phyloP scores from a whole-genome alignment of 2,888 invertebrate species.

The Hirtodrosophila confusa region DNA sequence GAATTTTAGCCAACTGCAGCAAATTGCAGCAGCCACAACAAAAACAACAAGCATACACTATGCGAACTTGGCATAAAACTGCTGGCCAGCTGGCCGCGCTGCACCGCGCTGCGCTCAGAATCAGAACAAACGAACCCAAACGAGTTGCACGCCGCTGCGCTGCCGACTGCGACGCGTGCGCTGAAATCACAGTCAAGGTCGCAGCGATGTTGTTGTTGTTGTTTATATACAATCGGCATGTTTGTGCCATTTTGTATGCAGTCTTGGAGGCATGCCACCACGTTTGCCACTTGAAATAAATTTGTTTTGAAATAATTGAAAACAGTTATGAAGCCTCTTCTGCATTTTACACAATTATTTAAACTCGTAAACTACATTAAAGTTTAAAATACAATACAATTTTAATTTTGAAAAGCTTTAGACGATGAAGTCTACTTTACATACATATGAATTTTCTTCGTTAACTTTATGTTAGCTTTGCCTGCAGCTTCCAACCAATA shows the following conservation, averaged over 20 bases:
- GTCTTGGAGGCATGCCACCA: constrained; percentile 15
- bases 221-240: constrained; percentile 16
- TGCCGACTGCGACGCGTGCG: constrained; percentile 19
- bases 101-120: constrained; percentile 33
- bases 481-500: no score
- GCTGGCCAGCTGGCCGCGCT: constrained; percentile 38
- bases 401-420: no score
- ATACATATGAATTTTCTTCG: no score
- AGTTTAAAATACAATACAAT: no score
- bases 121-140: constrained; percentile 45
- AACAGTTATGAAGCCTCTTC: no score
- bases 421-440: no score
- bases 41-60: constrained; percentile 25
- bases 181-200: constrained; percentile 77
- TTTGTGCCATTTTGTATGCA: constrained; percentile 5
- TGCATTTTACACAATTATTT: no score
- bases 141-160: constrained; percentile 43
- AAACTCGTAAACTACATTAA: no score
- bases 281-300: constrained; percentile 14
- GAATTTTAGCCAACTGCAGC: constrained; percentile 63
- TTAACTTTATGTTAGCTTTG: no score
- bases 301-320: neutral
- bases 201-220: constrained; percentile 12
- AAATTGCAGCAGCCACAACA: constrained; percentile 41
- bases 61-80: constrained; percentile 72